These are phyloP conservation scores for Elephas maximus DNA, from an alignment of 2,113 vertebrate genomes.

Conservation along the genomic window DNA sequence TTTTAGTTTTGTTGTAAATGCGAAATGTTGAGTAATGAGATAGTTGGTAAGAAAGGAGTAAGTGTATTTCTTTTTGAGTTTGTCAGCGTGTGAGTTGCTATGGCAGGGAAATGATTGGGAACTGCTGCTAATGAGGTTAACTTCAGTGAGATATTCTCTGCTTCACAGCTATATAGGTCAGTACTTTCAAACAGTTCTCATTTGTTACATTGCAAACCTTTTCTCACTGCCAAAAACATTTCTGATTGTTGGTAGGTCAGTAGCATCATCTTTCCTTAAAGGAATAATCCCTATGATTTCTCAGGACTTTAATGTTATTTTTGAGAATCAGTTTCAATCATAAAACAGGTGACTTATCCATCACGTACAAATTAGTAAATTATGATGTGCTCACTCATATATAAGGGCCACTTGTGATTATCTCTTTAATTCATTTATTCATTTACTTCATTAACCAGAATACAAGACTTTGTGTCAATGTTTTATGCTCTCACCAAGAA, in stretches of 20 bases:
- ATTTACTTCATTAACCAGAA: slow-evolving; percentile 34
- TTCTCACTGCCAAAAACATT: slow-evolving; percentile 11
- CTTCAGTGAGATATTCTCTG: background rate
- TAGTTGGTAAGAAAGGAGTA: too few species aligned
- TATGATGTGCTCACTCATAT: background rate
- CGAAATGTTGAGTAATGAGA: too few species aligned
- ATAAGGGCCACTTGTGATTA: background rate
- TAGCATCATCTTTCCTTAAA: background rate
- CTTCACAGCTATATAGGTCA: background rate
- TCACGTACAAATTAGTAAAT: slow-evolving; percentile 6
- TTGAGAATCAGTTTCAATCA: background rate
- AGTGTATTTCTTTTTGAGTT: background rate
- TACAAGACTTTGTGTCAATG: background rate
- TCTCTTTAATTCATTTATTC: slow-evolving; percentile 43
- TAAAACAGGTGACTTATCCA: slow-evolving; percentile 7
- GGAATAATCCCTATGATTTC: background rate
- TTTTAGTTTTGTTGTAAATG: too few species aligned
- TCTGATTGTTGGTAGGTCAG: background rate
- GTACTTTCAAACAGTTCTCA: background rate
- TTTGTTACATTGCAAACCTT: background rate
- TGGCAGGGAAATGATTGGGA: background rate
- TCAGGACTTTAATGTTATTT: background rate
- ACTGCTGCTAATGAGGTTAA: background rate
- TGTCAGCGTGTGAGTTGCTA: background rate
- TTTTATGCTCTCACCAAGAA: background rate